phyloP scores from a whole-genome alignment of 2,888 invertebrate genomes.

The Ectobius pallidus region DNA sequence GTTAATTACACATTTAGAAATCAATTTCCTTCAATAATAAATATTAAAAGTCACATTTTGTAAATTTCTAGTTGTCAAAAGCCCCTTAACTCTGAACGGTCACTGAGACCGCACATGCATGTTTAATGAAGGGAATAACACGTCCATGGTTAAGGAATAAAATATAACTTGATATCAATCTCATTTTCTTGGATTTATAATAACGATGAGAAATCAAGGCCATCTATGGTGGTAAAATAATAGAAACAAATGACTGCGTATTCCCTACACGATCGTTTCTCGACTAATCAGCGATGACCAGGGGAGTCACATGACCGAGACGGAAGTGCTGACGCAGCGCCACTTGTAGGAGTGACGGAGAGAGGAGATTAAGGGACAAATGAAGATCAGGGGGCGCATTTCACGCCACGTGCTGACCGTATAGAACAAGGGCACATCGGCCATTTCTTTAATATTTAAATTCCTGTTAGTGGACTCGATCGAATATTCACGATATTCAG shows the following conservation, averaged over 20 bases:
- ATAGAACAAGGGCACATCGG: background rate
- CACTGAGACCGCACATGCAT: too few relatives aligned
- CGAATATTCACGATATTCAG: background rate
- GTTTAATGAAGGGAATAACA: too few relatives aligned
- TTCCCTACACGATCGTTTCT: background rate
- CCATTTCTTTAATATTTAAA: background rate
- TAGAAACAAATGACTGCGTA: background rate
- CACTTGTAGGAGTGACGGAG: slow-evolving; percentile 23
- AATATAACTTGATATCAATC: too few relatives aligned
- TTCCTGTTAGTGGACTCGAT: background rate
- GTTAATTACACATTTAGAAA: too few relatives aligned
- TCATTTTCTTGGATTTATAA: too few relatives aligned
- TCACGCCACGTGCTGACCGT: background rate
- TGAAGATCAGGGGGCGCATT: slow-evolving; percentile 14
- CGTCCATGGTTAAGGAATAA: too few relatives aligned
- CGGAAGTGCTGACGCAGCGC: background rate
- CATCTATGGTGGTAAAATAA: too few relatives aligned
- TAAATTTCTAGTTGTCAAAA: too few relatives aligned
- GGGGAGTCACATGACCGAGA: background rate
- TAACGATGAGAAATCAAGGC: too few relatives aligned
- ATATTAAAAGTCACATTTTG: too few relatives aligned
- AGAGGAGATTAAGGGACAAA: slow-evolving; percentile 22
- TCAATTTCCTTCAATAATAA: too few relatives aligned
- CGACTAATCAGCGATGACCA: slow-evolving; percentile 13
- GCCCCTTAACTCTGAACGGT: too few relatives aligned